phyloP scores from a whole-genome alignment of 2,888 invertebrate genomes.

The Oscheius myriophilus region DNA sequence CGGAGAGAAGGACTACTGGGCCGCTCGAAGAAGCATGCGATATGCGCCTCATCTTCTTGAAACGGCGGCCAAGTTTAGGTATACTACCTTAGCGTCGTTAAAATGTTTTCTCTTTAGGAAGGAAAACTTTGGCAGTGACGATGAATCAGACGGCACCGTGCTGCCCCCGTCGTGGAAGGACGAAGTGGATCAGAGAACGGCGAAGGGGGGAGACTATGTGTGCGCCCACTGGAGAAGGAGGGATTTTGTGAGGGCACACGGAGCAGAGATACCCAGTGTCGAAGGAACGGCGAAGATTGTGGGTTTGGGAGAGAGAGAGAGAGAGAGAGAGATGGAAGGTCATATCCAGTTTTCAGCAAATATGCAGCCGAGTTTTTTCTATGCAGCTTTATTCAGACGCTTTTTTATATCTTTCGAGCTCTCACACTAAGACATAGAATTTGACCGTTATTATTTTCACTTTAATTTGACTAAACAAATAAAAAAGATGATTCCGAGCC shows the following conservation, averaged over 20 bases:
- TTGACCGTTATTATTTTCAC: no score
- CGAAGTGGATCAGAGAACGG: constrained; percentile 21
- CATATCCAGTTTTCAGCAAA: no score
- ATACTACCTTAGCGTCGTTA: constrained; percentile 27
- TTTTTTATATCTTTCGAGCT: no score
- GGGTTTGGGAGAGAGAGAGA: not conserved
- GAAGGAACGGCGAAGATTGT: constrained; percentile 77
- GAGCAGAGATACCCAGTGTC: constrained; percentile 83
- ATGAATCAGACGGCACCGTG: constrained; percentile 43
- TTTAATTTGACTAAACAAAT: no score
- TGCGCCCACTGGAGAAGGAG: constrained; percentile 86
- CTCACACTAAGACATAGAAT: no score
- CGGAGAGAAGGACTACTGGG: constrained; percentile 85
- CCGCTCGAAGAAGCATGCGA: constrained; percentile 83
- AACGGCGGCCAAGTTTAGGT: constrained; percentile 80
- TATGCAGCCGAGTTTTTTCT: not conserved
- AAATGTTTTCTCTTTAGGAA: constrained; percentile 75
- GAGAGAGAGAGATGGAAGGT: not conserved
- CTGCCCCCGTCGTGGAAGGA: constrained; percentile 38
- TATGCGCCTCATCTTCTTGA: constrained; percentile 80
- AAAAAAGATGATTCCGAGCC: no score
- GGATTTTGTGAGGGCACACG: constrained; percentile 84
- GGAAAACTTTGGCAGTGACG: constrained; percentile 69
- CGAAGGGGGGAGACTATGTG: constrained; percentile 78
- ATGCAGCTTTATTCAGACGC: no score